Evolutionary conservation across 2,888 invertebrate genomes (phyloP).

Genomic region (Drosophila setosimentum): DNA sequence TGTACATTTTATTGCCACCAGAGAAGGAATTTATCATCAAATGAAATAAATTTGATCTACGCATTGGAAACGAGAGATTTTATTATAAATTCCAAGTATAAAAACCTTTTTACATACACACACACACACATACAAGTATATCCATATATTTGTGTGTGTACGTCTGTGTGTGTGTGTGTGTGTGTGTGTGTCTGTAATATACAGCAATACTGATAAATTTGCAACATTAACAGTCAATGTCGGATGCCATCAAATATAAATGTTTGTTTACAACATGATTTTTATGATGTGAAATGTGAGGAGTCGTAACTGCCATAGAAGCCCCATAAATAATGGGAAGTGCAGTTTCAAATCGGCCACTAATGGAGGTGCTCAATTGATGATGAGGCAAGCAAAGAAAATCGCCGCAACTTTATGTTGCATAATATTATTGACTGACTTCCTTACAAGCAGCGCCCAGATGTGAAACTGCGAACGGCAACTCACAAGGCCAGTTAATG

Average conservation of each 20-base stretch:
- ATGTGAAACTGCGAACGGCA: slow-evolving; percentile 7
- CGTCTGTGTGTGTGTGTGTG: neutral
- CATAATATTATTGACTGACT: slow-evolving; percentile 54
- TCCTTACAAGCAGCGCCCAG: slow-evolving; percentile 7
- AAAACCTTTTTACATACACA: neutral
- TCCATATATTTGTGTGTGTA: neutral
- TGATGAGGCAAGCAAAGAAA: slow-evolving; percentile 38
- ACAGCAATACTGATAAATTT: slow-evolving; percentile 2
- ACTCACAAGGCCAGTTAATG: slow-evolving; percentile 9
- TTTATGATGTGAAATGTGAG: slow-evolving; percentile 33
- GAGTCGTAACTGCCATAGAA: slow-evolving; percentile 19
- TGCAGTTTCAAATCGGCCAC: slow-evolving; percentile 48
- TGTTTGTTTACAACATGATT: slow-evolving; percentile 39
- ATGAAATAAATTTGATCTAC: slow-evolving; percentile 2
- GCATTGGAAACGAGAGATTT: slow-evolving; percentile 1
- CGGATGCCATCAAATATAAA: slow-evolving; percentile 27
- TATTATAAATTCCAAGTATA: neutral
- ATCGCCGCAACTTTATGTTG: slow-evolving; percentile 54
- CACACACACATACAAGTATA: neutral
- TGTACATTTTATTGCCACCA: neutral
- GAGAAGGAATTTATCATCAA: neutral
- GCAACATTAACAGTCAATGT: slow-evolving; percentile 11
- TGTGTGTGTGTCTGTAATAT: neutral
- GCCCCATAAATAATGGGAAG: slow-evolving; percentile 41
- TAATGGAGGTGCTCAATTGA: slow-evolving; percentile 50